Evolutionary conservation across 2,888 invertebrate genomes (phyloP).

Genomic region (Leptarthrus brevirostris): DNA sequence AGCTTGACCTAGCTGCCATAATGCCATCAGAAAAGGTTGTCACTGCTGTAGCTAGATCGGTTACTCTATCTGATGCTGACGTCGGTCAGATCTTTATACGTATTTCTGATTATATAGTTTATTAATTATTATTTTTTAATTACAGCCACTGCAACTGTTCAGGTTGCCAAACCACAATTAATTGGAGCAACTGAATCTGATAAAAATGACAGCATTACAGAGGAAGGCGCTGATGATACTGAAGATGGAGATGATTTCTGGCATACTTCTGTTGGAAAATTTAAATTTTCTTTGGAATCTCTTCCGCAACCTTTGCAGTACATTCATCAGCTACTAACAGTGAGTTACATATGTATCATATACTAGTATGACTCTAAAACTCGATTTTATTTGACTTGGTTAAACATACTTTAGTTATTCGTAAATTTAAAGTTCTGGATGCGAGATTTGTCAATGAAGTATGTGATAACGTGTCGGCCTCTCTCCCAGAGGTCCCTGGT

Average conservation of each 20-base stretch:
- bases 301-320: constrained; percentile 93
- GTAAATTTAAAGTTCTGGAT: no score
- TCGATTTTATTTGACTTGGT: no score
- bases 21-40: constrained; percentile 81
- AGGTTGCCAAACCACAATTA: constrained; percentile 80
- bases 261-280: constrained; percentile 93
- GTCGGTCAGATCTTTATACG: constrained; percentile 75
- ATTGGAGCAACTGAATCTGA: constrained; percentile 72
- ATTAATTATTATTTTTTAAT: constrained; percentile 37
- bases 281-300: constrained; percentile 89
- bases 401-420: no score
- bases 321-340: constrained; percentile 86
- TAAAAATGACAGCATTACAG: constrained; percentile 75
- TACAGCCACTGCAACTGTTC: constrained; percentile 77
- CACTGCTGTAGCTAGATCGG: constrained; percentile 85
- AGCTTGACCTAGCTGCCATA: constrained; percentile 87
- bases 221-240: constrained; percentile 75
- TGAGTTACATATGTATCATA: no score
- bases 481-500: no score
- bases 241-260: constrained; percentile 85
- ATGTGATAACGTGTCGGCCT: no score
- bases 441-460: no score
- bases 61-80: constrained; percentile 89
- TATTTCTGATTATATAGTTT: neutral
- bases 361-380: no score